phyloP scores from a whole-genome alignment of 1,140 invertebrate species.

The Oedothorax gibbosus region DNA sequence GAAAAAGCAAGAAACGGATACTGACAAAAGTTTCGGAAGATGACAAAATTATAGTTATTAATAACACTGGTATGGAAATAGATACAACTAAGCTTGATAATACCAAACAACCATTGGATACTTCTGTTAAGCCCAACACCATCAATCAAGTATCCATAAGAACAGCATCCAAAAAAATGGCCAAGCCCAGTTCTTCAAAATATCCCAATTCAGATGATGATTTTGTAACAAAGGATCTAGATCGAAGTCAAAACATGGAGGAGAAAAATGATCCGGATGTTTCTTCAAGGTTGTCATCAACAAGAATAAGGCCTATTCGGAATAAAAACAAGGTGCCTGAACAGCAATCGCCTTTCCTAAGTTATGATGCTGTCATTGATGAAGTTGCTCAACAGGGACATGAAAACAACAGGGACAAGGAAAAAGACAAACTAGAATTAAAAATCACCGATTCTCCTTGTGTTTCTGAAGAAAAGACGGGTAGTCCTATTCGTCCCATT shows the following conservation, averaged over 20 bases:
- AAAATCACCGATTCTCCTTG: neutral
- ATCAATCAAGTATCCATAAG: too few relatives aligned
- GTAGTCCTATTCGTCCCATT: neutral
- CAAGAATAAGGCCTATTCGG: neutral
- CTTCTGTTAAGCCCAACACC: too few relatives aligned
- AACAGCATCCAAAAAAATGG: too few relatives aligned
- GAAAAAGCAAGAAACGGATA: constrained; percentile 20
- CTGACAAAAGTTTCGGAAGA: neutral
- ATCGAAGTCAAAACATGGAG: too few relatives aligned
- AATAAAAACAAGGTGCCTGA: neutral
- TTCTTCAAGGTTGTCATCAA: neutral
- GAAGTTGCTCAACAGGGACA: constrained; percentile 31
- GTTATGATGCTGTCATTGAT: constrained; percentile 49
- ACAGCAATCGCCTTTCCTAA: constrained; percentile 11
- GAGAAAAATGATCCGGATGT: neutral
- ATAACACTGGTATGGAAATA: too few relatives aligned
- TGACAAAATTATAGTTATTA: too few relatives aligned
- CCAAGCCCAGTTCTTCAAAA: too few relatives aligned
- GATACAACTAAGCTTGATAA: too few relatives aligned
- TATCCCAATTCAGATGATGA: too few relatives aligned
- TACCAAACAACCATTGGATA: too few relatives aligned
- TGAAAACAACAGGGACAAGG: too few relatives aligned
- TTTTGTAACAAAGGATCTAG: too few relatives aligned
- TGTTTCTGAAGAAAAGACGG: neutral
- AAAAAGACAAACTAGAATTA: neutral